These are phyloP conservation scores for Latrodectus hesperus DNA, from an alignment of 2,888 invertebrate genomes.

Conservation along the genomic window DNA sequence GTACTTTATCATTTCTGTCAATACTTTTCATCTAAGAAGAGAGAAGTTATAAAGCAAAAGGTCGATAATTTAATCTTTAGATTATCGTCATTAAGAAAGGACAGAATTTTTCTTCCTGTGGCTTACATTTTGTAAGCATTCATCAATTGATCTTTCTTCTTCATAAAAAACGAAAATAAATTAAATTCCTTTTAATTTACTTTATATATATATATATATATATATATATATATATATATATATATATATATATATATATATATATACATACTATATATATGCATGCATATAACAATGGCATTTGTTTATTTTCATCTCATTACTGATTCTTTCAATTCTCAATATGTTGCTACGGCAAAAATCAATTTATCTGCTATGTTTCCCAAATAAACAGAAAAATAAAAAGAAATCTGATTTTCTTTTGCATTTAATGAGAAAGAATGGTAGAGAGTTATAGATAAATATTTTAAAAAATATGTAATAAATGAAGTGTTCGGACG, in stretches of 20 bases:
- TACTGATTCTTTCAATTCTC: background rate
- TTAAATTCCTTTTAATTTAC: constrained; percentile 29
- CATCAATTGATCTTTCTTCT: constrained; percentile 9
- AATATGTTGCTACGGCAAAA: background rate
- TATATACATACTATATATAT: no score
- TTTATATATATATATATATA: background rate
- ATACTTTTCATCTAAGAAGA: constrained; percentile 37
- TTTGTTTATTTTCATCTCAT: constrained; percentile 48
- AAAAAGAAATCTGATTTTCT: background rate
- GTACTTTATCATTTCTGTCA: constrained; percentile 44
- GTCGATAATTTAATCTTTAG: constrained; percentile 61
- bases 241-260: no score
- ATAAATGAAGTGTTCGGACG: background rate
- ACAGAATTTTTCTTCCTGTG: constrained; percentile 8
- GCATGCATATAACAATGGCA: background rate
- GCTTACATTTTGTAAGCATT: constrained; percentile 10
- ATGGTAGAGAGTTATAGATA: background rate
- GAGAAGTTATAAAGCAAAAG: constrained; percentile 24
- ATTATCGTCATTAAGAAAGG: constrained; percentile 44
- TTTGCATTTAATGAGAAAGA: background rate
- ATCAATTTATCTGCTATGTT: constrained; percentile 3
- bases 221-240: no score
- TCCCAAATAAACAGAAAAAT: background rate
- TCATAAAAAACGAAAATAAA: constrained; percentile 38
- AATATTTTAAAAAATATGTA: background rate